Conservation (phyloP, 2,797 vertebrate genomes). For the Halcyon badia region DNA sequence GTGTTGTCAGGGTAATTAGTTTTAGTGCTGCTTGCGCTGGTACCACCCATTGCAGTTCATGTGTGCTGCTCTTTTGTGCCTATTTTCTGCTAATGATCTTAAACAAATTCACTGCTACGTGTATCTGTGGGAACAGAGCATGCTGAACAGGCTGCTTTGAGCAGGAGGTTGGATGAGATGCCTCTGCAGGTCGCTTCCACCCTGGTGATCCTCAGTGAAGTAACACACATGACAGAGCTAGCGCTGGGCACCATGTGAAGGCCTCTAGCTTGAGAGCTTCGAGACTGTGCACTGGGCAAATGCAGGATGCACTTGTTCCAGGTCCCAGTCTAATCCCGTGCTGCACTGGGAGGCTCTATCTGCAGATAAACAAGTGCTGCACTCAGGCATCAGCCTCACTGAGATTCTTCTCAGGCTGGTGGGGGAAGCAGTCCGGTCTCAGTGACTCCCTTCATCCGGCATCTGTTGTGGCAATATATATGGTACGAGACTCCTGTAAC, state of each 20-base stretch:
- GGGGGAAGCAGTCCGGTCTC: neutral
- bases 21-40: neutral
- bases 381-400: neutral
- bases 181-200: neutral
- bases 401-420: neutral
- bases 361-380: neutral
- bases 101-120: neutral
- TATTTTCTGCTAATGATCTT: neutral
- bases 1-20: neutral
- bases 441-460: neutral
- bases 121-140: neutral
- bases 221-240: fast-evolving
- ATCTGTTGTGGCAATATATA: neutral
- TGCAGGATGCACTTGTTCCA: neutral
- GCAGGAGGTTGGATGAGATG: neutral
- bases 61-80: neutral
- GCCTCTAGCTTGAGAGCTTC: neutral
- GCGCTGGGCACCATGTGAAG: fast-evolving
- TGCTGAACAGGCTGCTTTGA: neutral
- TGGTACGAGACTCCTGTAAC: too few species aligned
- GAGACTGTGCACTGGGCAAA: neutral
- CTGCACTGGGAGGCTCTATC: neutral
- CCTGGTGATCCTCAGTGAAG: neutral
- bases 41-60: neutral
- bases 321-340: neutral